phyloP scores from a whole-genome alignment of 2,888 invertebrate species.

The Mythimna lalbum region DNA sequence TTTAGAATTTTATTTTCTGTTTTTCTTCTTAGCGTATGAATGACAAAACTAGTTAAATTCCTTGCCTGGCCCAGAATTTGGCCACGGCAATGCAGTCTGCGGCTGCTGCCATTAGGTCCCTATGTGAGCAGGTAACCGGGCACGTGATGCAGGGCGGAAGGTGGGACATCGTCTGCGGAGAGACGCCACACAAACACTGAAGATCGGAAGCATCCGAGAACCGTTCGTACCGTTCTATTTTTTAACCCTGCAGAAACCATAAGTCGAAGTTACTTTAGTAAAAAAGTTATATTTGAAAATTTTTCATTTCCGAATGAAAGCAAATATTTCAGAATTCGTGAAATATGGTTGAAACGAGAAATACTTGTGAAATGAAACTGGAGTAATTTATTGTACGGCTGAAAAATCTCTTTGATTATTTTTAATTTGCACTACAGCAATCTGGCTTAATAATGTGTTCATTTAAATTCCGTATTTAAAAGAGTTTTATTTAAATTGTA shows the following conservation, averaged over 20 bases:
- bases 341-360: conserved; percentile 3
- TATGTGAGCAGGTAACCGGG: too few relatives aligned
- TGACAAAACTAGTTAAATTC: too few relatives aligned
- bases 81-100: too few relatives aligned
- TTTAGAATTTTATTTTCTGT: not conserved
- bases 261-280: not conserved
- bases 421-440: conserved; percentile 29
- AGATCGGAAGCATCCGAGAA: too few relatives aligned
- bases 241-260: not conserved
- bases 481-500: conserved; percentile 22
- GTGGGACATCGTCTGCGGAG: too few relatives aligned
- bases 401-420: conserved; percentile 25
- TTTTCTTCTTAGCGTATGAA: too few relatives aligned
- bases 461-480: conserved; percentile 29
- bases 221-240: too few relatives aligned
- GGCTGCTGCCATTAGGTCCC: too few relatives aligned
- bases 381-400: not conserved
- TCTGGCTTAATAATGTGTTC: conserved; percentile 21
- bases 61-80: too few relatives aligned
- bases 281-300: not conserved
- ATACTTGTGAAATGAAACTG: conserved; percentile 13
- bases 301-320: not conserved
- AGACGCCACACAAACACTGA: too few relatives aligned
- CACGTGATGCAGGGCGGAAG: too few relatives aligned
- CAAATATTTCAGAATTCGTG: not conserved